Base-by-base conservation (phyloP, 1,140 invertebrate genomes). In the Nixonia krombeini region DNA sequence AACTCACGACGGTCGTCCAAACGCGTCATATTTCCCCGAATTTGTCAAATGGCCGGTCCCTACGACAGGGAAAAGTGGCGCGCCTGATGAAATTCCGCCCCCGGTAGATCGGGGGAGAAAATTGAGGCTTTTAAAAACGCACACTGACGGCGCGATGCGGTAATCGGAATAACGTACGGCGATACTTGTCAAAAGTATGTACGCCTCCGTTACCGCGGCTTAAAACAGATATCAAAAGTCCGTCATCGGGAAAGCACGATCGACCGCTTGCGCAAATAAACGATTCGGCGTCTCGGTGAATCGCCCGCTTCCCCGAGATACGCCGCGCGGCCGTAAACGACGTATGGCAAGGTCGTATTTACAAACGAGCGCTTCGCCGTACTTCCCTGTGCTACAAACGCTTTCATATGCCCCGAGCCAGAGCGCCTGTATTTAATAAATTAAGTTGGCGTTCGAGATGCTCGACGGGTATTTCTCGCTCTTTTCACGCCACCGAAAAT, bases 301-400 rank as follows among this genome's bases (percentile, higher is more conserved):
- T 67, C 44, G 63, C 50, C 46, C 38, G 44, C 45, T 35, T 68
- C 64, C 64, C 64, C 42, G 64, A 62, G 64, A 68, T 50, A n/a
- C 52, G 28, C 52, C 6, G 40, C 7, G 28, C 40, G 52, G 57
- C 52, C 64, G 53, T 71, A 71, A 76, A 73, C 58, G 74, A 62
- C 69, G 72, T 70, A 71, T 73, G 64, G 63, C 67, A 76, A 74
- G 70, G 63, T 68, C 73, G 65, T 73, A 70, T 70, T 74, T 72
- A 78, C 70, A 44, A 70, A 72, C 57, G 64, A 62, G 61, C 57
- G 62, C 62, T 64, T 44, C 37, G 50, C 51, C 55, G 58, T 57
- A 49, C 64, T 58, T 62, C 63, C 69, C 63, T 63, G 51, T 61
- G 57, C 65, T 71, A 59, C 56, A 68, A 53, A 62, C 62, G 58